phyloP scores from a whole-genome alignment of 2,113 vertebrate species.

The Brienomyrus brachyistius region DNA sequence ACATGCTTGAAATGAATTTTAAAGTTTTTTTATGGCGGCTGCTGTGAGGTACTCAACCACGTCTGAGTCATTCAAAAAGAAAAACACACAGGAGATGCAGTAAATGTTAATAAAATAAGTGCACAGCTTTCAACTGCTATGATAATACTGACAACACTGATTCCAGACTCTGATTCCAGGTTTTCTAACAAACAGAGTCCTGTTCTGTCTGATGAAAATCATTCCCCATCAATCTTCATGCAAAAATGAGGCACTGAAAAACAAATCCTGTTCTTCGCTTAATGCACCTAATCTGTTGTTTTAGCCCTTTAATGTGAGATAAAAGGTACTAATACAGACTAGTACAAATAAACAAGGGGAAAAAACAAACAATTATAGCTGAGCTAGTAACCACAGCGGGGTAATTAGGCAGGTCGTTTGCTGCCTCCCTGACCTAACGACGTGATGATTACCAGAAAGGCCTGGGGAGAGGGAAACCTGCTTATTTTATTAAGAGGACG shows the following conservation, averaged over 20 bases:
- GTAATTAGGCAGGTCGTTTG: constrained; percentile 72
- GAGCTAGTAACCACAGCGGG: constrained; percentile 64
- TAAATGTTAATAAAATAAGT: not conserved
- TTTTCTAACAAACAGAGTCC: too few relatives aligned
- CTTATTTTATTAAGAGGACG: constrained; percentile 70
- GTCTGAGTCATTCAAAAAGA: not conserved
- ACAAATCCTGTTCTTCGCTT: not conserved
- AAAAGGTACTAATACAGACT: constrained; percentile 41
- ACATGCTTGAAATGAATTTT: not conserved
- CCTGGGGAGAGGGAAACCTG: constrained; percentile 57
- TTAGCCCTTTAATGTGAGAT: constrained; percentile 48
- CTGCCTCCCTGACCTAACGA: constrained; percentile 61
- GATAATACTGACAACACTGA: not conserved
- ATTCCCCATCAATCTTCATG: not conserved
- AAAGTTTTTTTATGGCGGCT: not conserved
- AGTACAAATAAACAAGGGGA: constrained; percentile 44
- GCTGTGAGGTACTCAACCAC: not conserved
- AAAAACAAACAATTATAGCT: constrained; percentile 19
- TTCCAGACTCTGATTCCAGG: too few relatives aligned
- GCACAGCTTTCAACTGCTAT: not conserved
- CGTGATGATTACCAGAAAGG: constrained; percentile 62
- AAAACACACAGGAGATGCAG: not conserved
- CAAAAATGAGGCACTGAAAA: not conserved
- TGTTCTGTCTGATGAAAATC: not conserved
- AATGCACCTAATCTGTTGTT: constrained; percentile 26